phyloP scores from a whole-genome alignment of 2,113 vertebrate species.

The Poecilia latipinna region DNA sequence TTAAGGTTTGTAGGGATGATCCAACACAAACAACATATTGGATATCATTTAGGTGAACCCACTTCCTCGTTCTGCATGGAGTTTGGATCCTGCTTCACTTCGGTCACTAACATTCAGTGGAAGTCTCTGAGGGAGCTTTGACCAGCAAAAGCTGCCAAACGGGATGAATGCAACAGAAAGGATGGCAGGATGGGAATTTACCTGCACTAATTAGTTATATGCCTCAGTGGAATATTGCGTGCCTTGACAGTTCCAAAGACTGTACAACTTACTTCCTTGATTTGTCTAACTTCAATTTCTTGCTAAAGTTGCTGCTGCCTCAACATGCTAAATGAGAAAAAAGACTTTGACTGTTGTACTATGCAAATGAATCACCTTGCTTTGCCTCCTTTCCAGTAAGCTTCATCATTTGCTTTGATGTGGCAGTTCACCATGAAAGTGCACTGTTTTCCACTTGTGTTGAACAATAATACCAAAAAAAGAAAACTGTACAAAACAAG shows the following conservation, averaged over 20 bases:
- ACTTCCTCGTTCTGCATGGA: background rate
- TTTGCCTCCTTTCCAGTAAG: background rate
- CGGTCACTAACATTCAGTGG: background rate
- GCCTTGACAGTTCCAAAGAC: background rate
- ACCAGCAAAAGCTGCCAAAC: background rate
- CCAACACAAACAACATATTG: too few species aligned
- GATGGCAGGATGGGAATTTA: constrained; percentile 1
- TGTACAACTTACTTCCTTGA: background rate
- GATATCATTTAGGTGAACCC: background rate
- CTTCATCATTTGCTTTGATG: constrained; percentile 2
- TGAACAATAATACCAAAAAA: background rate
- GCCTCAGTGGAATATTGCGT: background rate
- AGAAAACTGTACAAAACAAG: background rate
- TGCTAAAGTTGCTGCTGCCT: background rate
- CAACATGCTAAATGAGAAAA: background rate
- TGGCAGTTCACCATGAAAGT: background rate
- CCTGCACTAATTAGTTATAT: background rate
- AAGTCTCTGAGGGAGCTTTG: background rate
- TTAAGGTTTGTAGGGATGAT: background rate
- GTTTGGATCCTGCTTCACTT: background rate
- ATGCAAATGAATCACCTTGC: constrained; percentile 11
- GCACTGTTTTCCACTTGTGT: background rate
- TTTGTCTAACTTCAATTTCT: background rate
- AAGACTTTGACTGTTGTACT: background rate
- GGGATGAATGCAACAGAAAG: background rate